A percentile compares a stretch with the other conserved stretches of the same genome.
Conservation (phyloP, 2,113 vertebrate genomes). For the Sterrhoptilus dennistouni region DNA sequence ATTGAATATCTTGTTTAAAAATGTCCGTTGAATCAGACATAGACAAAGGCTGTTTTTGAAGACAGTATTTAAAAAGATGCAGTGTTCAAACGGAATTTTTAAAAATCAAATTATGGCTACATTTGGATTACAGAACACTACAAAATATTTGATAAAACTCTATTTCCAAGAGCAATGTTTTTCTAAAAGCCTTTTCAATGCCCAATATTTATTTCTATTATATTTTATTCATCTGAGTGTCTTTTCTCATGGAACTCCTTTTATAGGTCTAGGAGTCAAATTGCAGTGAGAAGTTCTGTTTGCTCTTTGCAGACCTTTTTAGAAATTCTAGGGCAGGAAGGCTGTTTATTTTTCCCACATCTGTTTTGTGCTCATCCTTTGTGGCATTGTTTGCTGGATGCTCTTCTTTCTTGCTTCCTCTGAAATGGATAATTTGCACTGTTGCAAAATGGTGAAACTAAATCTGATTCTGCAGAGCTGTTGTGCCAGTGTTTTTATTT, state of each 20-base stretch:
- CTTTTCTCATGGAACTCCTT: slow-evolving; percentile 65
- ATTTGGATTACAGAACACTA: background rate
- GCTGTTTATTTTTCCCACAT: slow-evolving; percentile 99
- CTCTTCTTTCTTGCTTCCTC: slow-evolving; percentile 65
- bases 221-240: slow-evolving; percentile 25
- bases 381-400: slow-evolving; percentile 85
- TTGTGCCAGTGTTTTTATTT: slow-evolving; percentile 51
- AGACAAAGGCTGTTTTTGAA: background rate
- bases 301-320: slow-evolving; percentile 81
- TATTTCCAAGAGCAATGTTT: background rate
- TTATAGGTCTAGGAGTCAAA: slow-evolving; percentile 74
- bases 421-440: slow-evolving; percentile 72
- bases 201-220: background rate
- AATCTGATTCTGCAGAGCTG: slow-evolving; percentile 43
- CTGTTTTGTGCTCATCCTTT: slow-evolving; percentile 90
- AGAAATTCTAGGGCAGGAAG: slow-evolving; percentile 86
- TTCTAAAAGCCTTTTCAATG: background rate
- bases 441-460: slow-evolving; percentile 72
- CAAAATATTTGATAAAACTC: background rate
- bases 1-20: background rate
- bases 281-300: slow-evolving; percentile 71
- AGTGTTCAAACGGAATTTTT: background rate
- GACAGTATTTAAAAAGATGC: background rate
- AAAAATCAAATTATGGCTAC: background rate
- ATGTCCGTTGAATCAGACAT: background rate